Conservation (phyloP, 2,888 invertebrate genomes). For the Harpalus rubripes region DNA sequence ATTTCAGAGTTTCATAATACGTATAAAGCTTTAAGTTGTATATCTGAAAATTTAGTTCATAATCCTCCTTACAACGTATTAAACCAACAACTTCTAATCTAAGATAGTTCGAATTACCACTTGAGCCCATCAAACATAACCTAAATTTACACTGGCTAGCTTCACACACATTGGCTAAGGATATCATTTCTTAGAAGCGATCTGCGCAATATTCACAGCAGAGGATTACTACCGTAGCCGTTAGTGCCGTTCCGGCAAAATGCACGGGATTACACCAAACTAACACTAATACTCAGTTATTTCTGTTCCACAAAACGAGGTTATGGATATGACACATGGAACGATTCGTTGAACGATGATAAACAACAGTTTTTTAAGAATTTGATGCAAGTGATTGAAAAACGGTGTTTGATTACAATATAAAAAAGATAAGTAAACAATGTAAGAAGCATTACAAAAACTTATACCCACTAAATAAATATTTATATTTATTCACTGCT, state of each 20-base stretch:
- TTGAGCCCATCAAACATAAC: not conserved
- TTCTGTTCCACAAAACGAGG: not conserved
- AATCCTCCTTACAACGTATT: not conserved
- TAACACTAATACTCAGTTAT: not conserved
- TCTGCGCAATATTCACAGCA: not conserved
- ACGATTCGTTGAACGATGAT: not conserved
- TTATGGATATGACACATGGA: not conserved
- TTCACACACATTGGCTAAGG: not conserved
- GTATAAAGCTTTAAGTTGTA: not conserved
- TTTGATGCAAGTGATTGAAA: not conserved
- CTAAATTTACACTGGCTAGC: not conserved
- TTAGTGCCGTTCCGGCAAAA: not conserved
- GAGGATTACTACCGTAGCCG: not conserved
- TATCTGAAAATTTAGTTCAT: not conserved
- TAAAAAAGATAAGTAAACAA: too few relatives aligned
- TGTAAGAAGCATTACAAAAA: too few relatives aligned
- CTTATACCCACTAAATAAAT: too few relatives aligned
- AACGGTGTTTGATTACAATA: not conserved
- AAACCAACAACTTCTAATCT: not conserved
- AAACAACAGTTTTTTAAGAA: not conserved
- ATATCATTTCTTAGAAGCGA: not conserved
- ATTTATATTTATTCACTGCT: too few relatives aligned
- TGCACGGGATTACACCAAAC: not conserved
- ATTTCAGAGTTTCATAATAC: too few relatives aligned
- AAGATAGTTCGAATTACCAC: not conserved